These are phyloP conservation scores for Anolis carolinensis DNA, from an alignment of 2,113 vertebrate species.

Conservation along the genomic window DNA sequence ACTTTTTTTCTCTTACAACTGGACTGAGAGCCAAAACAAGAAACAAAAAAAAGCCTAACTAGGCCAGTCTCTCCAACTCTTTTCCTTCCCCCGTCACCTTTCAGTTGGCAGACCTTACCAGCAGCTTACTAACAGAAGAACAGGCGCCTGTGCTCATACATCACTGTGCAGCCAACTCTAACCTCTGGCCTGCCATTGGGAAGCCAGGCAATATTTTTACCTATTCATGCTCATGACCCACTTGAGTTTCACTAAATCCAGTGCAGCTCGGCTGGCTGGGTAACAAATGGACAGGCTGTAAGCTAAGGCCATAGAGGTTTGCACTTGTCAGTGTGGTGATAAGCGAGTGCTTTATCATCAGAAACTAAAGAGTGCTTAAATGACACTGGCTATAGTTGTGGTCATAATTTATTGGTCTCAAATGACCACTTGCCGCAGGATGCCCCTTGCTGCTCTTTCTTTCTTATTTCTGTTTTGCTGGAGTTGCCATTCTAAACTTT, in stretches of 20 bases:
- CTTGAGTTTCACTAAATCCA: conserved; percentile 50
- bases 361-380: conserved; percentile 72
- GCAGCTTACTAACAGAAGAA: background rate
- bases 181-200: background rate
- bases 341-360: conserved; percentile 66
- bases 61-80: background rate
- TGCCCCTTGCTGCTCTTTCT: conserved; percentile 43
- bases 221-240: conserved; percentile 45
- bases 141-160: background rate
- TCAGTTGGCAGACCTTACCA: background rate
- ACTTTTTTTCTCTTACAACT: background rate
- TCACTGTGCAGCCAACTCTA: background rate
- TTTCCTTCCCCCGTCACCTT: no score
- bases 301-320: conserved; percentile 50
- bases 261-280: conserved; percentile 57
- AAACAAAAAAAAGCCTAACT: background rate
- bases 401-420: conserved; percentile 66
- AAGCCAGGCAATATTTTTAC: conserved; percentile 11
- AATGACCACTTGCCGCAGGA: conserved; percentile 27
- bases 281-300: conserved; percentile 61
- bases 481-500: conserved; percentile 55
- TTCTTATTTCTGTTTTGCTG: conserved; percentile 52
- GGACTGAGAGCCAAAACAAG: background rate
- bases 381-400: conserved; percentile 51
- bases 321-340: conserved; percentile 62